Conservation (phyloP, 2,888 invertebrate genomes). For the Limenitis camilla region DNA sequence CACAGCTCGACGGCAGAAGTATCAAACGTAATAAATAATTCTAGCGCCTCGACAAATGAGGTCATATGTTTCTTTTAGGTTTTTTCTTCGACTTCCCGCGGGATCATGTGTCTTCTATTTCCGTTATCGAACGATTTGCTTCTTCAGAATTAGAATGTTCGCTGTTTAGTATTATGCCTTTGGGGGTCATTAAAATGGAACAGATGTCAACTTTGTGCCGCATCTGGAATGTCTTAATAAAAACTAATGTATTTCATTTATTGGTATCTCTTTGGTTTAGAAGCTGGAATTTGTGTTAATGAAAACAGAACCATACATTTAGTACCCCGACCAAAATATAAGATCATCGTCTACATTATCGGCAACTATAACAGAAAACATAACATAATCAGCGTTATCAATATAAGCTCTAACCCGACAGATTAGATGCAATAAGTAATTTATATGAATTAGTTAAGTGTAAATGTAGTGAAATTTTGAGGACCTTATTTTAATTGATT, state of each 20-base stretch:
- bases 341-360: too few relatives aligned
- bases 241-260: slow-evolving; percentile 10
- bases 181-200: slow-evolving; percentile 64
- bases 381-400: too few relatives aligned
- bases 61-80: slow-evolving; percentile 73
- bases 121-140: slow-evolving; percentile 73
- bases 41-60: slow-evolving; percentile 69
- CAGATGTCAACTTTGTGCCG: slow-evolving; percentile 53
- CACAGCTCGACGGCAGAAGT: slow-evolving; percentile 53
- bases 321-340: too few relatives aligned
- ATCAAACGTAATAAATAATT: slow-evolving; percentile 73
- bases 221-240: slow-evolving; percentile 53
- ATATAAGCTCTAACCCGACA: too few relatives aligned
- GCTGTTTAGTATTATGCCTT: slow-evolving; percentile 67
- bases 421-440: too few relatives aligned
- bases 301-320: too few relatives aligned
- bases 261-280: not conserved
- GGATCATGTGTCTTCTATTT: slow-evolving; percentile 74
- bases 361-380: too few relatives aligned
- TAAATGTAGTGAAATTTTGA: too few relatives aligned
- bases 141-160: slow-evolving; percentile 67
- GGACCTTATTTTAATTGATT: too few relatives aligned
- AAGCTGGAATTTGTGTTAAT: not conserved
- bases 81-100: slow-evolving; percentile 69
- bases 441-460: too few relatives aligned